Evolutionary conservation across 1,140 invertebrate species (phyloP).

Genomic region (Littorina saxatilis): DNA sequence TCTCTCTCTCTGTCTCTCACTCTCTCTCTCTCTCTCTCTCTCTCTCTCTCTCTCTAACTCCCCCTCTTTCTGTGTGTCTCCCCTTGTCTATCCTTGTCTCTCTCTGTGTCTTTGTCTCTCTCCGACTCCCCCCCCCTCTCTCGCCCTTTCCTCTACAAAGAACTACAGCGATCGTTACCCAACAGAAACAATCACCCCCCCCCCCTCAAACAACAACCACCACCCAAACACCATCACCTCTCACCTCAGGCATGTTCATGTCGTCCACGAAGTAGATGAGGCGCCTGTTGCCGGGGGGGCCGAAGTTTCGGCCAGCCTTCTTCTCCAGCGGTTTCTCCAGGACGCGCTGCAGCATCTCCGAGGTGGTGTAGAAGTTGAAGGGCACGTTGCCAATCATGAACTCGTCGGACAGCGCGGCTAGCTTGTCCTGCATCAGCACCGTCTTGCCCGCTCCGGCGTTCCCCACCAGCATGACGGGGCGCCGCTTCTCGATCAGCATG

Average conservation of each 20-base stretch:
- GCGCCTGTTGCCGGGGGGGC: slow-evolving; percentile 94
- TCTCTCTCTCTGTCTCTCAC: too few species aligned
- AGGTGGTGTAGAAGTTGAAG: slow-evolving; percentile 98
- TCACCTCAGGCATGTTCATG: slow-evolving; percentile 97
- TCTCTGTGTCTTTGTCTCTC: too few species aligned
- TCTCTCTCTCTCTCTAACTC: too few species aligned
- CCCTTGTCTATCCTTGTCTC: too few species aligned
- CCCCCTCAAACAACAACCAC: too few species aligned
- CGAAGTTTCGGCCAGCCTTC: slow-evolving; percentile 96
- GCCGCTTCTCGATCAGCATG: slow-evolving; percentile 89
- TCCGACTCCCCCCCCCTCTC: too few species aligned
- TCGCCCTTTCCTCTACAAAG: too few species aligned
- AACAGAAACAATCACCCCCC: too few species aligned
- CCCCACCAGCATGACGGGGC: slow-evolving; percentile 96
- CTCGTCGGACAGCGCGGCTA: slow-evolving; percentile 87
- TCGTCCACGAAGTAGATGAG: slow-evolving; percentile 98
- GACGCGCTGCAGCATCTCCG: slow-evolving; percentile 96
- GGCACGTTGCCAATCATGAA: slow-evolving; percentile 93
- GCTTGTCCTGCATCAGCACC: slow-evolving; percentile 86
- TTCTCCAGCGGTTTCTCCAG: slow-evolving; percentile 97
- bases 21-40: too few species aligned
- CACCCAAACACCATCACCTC: too few species aligned
- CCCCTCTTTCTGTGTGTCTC: too few species aligned
- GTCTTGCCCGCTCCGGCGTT: slow-evolving; percentile 82
- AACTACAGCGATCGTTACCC: too few species aligned